A percentile compares a stretch with the other conserved stretches of the same genome.
phyloP scores from a whole-genome alignment of 2,888 invertebrate species.

The Phorcus lineatus region DNA sequence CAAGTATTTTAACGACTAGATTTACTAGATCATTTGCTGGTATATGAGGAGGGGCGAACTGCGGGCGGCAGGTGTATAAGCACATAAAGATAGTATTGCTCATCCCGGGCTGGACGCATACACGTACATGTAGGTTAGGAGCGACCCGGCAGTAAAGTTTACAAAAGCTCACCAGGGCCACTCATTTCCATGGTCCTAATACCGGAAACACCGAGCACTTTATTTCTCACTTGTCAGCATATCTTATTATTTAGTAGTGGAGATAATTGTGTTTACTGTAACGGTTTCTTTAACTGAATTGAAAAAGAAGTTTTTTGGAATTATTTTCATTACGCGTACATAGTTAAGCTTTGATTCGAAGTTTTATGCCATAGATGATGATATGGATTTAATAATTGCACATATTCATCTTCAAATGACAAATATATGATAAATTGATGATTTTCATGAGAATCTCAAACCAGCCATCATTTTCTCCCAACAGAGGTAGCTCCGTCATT shows the following conservation, averaged over 20 bases:
- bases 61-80: neutral
- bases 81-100: neutral
- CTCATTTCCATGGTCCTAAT: neutral
- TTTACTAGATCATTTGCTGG: neutral
- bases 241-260: neutral
- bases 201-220: slow-evolving; percentile 4
- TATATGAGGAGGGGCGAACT: neutral
- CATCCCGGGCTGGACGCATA: neutral
- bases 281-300: too few species aligned
- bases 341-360: too few species aligned
- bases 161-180: slow-evolving; percentile 1
- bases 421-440: too few species aligned
- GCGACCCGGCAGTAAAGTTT: neutral
- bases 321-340: too few species aligned
- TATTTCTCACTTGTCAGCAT: neutral
- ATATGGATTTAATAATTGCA: too few species aligned
- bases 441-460: too few species aligned
- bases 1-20: slow-evolving; percentile 6
- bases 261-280: neutral
- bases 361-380: too few species aligned
- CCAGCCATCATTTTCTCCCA: too few species aligned
- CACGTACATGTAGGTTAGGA: neutral
- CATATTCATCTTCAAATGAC: too few species aligned
- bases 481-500: too few species aligned
- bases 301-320: too few species aligned